Conservation (phyloP, 2,888 invertebrate species). For the Nyleta sp. region DNA sequence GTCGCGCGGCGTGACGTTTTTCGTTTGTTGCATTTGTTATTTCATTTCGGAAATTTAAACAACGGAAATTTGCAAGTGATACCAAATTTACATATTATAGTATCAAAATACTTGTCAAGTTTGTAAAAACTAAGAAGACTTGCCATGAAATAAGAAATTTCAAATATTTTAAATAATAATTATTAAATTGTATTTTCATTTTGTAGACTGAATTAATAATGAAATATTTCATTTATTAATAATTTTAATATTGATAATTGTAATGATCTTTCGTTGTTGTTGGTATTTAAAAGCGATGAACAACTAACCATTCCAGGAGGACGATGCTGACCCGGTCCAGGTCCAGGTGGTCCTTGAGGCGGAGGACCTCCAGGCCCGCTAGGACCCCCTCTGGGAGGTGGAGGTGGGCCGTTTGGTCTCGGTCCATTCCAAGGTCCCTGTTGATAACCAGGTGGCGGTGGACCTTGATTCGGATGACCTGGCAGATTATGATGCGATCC, state of each 20-base stretch:
- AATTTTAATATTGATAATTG: too few species aligned
- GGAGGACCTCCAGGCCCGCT: constrained; percentile 86
- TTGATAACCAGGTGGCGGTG: constrained; percentile 85
- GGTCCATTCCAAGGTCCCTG: constrained; percentile 85
- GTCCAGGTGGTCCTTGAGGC: constrained; percentile 84
- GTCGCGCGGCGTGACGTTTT: constrained; percentile 38
- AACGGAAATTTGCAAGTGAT: background rate
- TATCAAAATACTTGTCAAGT: too few species aligned
- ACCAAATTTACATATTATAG: too few species aligned
- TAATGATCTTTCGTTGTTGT: too few species aligned
- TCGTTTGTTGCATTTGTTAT: constrained; percentile 40
- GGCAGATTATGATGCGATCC: constrained; percentile 85
- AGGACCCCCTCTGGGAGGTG: constrained; percentile 81
- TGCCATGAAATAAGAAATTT: too few species aligned
- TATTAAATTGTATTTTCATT: too few species aligned
- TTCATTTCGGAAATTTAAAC: constrained; percentile 3
- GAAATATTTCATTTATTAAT: too few species aligned
- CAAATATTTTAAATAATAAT: too few species aligned
- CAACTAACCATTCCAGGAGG: constrained; percentile 85
- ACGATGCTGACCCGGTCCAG: constrained; percentile 83
- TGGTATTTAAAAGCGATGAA: too few species aligned
- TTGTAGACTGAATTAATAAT: too few species aligned
- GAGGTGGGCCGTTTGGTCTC: constrained; percentile 84
- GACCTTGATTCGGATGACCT: constrained; percentile 84
- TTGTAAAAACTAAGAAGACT: too few species aligned